Evolutionary conservation across 2,888 invertebrate species (phyloP).

Genomic region (Melinopterus prodromus): DNA sequence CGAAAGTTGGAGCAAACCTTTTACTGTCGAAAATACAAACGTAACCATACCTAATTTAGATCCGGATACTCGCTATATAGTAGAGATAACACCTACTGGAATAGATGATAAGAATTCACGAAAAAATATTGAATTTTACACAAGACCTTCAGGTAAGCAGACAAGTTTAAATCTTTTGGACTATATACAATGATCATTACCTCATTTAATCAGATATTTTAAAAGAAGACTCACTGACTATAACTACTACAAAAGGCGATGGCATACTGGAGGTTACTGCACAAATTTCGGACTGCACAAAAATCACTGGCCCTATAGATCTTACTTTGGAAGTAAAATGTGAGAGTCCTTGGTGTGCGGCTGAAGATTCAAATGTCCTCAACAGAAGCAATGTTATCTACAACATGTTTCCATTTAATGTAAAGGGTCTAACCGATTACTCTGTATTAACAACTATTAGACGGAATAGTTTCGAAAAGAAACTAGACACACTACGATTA

Average conservation of each 20-base stretch:
- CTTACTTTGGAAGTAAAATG: background rate
- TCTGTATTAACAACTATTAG: background rate
- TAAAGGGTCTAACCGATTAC: background rate
- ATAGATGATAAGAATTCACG: too few relatives aligned
- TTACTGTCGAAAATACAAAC: too few relatives aligned
- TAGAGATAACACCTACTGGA: too few relatives aligned
- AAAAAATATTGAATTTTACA: too few relatives aligned
- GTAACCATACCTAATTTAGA: too few relatives aligned
- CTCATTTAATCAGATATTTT: background rate
- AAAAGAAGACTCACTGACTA: background rate
- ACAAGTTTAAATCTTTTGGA: background rate
- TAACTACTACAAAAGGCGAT: background rate
- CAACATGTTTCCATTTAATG: background rate
- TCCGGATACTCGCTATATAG: too few relatives aligned
- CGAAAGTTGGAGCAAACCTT: too few relatives aligned
- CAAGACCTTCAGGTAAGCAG: background rate
- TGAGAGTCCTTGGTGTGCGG: constrained; percentile 23
- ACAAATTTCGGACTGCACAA: constrained; percentile 11
- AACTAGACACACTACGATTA: too few relatives aligned
- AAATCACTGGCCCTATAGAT: constrained; percentile 7
- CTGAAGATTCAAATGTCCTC: background rate
- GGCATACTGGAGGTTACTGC: background rate
- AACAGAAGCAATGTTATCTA: background rate
- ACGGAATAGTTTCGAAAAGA: background rate
- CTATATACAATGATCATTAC: too few relatives aligned